Conservation (phyloP, 2,888 invertebrate species). For the Callyntrura guangdongensis region DNA sequence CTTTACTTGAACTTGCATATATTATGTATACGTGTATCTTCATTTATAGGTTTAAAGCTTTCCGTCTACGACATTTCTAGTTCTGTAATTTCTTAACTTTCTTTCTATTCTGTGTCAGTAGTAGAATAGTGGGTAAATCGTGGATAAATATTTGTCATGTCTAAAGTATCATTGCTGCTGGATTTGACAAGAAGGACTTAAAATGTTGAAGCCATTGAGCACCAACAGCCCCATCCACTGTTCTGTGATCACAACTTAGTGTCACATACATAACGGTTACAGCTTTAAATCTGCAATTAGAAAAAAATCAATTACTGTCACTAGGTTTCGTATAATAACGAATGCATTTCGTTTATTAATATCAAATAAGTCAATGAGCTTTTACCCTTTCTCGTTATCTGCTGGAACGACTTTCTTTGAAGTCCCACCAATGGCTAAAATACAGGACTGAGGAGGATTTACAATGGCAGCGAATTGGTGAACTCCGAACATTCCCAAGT, state of each 20-base stretch:
- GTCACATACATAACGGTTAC: constrained; percentile 95
- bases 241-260: constrained; percentile 98
- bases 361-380: constrained; percentile 3
- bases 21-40: too few relatives aligned
- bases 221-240: constrained; percentile 99
- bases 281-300: constrained; percentile 89
- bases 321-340: too few relatives aligned
- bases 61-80: constrained; percentile 29
- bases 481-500: constrained; percentile 97
- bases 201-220: constrained; percentile 98
- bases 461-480: constrained; percentile 97
- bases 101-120: constrained; percentile 32
- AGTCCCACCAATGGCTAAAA: constrained; percentile 95
- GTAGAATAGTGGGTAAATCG: not conserved
- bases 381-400: constrained; percentile 92
- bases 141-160: not conserved
- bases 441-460: constrained; percentile 97
- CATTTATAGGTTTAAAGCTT: constrained; percentile 11
- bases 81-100: constrained; percentile 14
- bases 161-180: constrained; percentile 96
- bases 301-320: constrained; percentile 80
- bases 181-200: constrained; percentile 95
- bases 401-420: constrained; percentile 92
- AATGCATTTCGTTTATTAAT: too few relatives aligned
- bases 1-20: constrained; percentile 18